phyloP scores from a whole-genome alignment of 1,140 invertebrate genomes.

The Zaprionus taronus region DNA sequence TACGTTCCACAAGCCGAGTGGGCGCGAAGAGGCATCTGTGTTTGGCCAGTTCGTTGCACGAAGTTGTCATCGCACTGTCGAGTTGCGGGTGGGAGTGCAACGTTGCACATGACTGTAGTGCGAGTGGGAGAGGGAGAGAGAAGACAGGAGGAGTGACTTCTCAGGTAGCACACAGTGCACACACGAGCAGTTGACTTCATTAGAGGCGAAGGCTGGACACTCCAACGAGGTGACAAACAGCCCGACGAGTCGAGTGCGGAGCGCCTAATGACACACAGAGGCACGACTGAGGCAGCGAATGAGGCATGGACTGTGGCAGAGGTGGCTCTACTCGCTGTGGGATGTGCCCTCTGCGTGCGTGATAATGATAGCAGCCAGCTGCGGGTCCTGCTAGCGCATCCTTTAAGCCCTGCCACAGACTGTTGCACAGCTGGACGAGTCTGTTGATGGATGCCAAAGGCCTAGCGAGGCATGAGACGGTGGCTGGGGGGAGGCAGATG shows the following conservation, averaged over 20 bases:
- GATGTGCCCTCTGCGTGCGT: conserved; percentile 42
- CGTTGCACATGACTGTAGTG: conserved; percentile 32
- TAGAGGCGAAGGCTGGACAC: conserved; percentile 65
- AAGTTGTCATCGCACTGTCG: conserved; percentile 14
- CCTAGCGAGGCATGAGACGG: background rate
- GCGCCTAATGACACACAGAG: conserved; percentile 67
- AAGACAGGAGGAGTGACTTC: conserved; percentile 27
- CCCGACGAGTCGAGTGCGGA: conserved; percentile 38
- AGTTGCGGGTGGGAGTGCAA: conserved; percentile 11
- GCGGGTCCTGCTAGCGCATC: conserved; percentile 55
- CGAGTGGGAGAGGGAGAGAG: background rate
- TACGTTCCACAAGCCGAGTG: conserved; percentile 61
- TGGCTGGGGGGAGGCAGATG: no score
- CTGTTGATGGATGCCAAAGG: background rate
- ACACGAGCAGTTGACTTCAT: conserved; percentile 69
- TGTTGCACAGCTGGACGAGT: conserved; percentile 30
- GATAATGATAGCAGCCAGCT: conserved; percentile 68
- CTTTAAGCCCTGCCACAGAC: conserved; percentile 49
- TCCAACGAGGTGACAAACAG: conserved; percentile 67
- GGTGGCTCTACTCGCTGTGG: background rate
- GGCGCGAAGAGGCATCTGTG: background rate
- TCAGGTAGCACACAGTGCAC: conserved; percentile 53
- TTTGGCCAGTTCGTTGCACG: conserved; percentile 24
- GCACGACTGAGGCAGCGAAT: background rate
- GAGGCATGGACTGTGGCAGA: background rate